A percentile compares a stretch with the other conserved stretches of the same genome.
These are phyloP conservation scores for Apantesis nais DNA, from an alignment of 2,888 invertebrate genomes.

Conservation along the genomic window DNA sequence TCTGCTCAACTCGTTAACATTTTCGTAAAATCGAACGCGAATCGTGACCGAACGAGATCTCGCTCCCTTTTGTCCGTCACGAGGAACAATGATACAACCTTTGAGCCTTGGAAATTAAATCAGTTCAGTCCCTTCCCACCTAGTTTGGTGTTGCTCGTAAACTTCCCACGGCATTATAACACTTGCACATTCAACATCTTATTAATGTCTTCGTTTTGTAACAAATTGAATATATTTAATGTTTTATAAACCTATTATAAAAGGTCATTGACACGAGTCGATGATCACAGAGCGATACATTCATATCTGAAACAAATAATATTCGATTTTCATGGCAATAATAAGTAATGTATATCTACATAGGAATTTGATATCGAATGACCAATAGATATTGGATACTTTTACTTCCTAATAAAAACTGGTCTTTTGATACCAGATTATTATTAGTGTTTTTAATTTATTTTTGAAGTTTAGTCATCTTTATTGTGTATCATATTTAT, in stretches of 20 bases:
- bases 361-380: constrained; percentile 16
- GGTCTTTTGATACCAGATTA: not conserved
- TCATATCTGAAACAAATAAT: constrained; percentile 3
- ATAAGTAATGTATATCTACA: constrained; percentile 15
- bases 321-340: constrained; percentile 4
- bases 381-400: constrained; percentile 13
- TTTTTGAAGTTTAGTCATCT: not conserved
- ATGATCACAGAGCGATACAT: not conserved
- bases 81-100: constrained; percentile 53
- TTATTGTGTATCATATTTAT: not conserved
- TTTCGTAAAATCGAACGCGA: constrained; percentile 71
- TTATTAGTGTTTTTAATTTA: not conserved
- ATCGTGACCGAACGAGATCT: constrained; percentile 74
- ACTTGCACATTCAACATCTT: constrained; percentile 5
- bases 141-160: constrained; percentile 25
- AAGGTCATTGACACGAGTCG: constrained; percentile 1
- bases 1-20: constrained; percentile 71
- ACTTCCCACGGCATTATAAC: constrained; percentile 41
- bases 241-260: not conserved
- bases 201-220: constrained; percentile 10
- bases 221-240: constrained; percentile 1
- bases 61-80: constrained; percentile 75
- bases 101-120: constrained; percentile 47
- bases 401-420: constrained; percentile 17
- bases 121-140: constrained; percentile 35